phyloP scores from a whole-genome alignment of 2,797 vertebrate species.

The Melopsittacus undulatus region DNA sequence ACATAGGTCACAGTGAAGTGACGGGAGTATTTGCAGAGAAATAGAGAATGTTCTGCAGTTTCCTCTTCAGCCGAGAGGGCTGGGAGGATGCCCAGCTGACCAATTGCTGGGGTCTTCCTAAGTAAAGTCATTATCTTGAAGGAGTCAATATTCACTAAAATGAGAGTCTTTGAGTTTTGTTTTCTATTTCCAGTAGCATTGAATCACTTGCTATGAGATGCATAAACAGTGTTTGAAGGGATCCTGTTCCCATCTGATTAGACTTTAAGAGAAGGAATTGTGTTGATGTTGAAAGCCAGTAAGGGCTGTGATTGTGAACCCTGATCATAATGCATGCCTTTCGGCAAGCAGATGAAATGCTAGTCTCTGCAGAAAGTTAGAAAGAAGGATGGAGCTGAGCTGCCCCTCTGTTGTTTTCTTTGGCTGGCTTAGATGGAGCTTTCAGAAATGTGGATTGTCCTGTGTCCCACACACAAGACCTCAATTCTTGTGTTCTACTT shows the following conservation, averaged over 20 bases:
- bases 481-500: not conserved
- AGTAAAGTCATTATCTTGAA: not conserved
- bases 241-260: not conserved
- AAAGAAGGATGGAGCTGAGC: not conserved
- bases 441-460: not conserved
- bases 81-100: not conserved
- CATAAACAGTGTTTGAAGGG: not conserved
- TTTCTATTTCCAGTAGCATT: not conserved
- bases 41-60: not conserved
- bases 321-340: not conserved
- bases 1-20: accelerated
- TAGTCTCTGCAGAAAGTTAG: not conserved
- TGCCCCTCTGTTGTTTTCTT: not conserved
- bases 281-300: not conserved
- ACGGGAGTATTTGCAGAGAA: not conserved
- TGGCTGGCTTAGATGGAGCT: not conserved
- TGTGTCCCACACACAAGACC: not conserved
- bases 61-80: not conserved
- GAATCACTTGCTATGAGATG: not conserved
- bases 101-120: not conserved
- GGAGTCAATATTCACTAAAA: not conserved
- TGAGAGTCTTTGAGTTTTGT: not conserved
- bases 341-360: not conserved
- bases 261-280: not conserved
- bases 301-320: not conserved